phyloP scores from a whole-genome alignment of 2,797 vertebrate species.

The Megalops cyprinoides region DNA sequence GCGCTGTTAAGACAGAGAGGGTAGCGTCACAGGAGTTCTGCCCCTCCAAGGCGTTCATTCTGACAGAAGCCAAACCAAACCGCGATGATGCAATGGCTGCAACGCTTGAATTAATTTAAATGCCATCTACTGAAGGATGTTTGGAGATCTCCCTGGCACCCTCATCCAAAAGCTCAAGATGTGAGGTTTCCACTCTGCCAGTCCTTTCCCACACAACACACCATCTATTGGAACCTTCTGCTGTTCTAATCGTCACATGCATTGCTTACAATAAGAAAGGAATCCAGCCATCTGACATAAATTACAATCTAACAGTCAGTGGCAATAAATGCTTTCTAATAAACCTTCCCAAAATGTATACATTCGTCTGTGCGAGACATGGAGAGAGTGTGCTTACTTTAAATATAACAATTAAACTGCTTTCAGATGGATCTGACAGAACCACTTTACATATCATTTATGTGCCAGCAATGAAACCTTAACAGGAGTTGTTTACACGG shows the following conservation, averaged over 20 bases:
- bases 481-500: slow-evolving; percentile 42
- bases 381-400: slow-evolving; percentile 29
- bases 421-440: slow-evolving; percentile 29
- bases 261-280: slow-evolving; percentile 45
- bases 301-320: slow-evolving; percentile 46
- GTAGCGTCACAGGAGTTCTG: slow-evolving; percentile 11
- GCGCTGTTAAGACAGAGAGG: background rate
- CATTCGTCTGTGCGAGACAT: slow-evolving; percentile 21
- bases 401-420: slow-evolving; percentile 37
- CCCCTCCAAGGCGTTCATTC: slow-evolving; percentile 15
- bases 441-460: slow-evolving; percentile 41
- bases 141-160: slow-evolving; percentile 47
- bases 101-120: slow-evolving; percentile 51
- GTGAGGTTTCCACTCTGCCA: slow-evolving; percentile 33
- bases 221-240: slow-evolving; percentile 50
- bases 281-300: slow-evolving; percentile 51
- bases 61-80: slow-evolving; percentile 35
- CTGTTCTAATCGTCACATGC: slow-evolving; percentile 39
- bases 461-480: slow-evolving; percentile 47
- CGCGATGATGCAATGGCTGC: slow-evolving; percentile 38
- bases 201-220: slow-evolving; percentile 40
- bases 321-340: slow-evolving; percentile 49
- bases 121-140: slow-evolving; percentile 44
- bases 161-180: slow-evolving; percentile 36
- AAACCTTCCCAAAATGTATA: slow-evolving; percentile 31